Base-by-base conservation (phyloP, 2,888 invertebrate species). In the Archaeoteleia sp. region DNA sequence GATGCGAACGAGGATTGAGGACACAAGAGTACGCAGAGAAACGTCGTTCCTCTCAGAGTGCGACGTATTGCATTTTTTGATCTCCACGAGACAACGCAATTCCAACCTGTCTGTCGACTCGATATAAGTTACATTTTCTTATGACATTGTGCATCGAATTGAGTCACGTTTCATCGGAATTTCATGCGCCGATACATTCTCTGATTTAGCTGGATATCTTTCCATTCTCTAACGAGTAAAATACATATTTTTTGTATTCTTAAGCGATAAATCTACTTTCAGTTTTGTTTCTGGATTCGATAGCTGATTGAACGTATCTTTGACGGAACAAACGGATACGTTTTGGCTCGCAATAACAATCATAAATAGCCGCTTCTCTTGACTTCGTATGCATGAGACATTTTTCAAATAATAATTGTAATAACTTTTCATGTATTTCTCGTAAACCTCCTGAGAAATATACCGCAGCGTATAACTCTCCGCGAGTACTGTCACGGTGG, bases 111-210 rank as follows among this genome's bases (percentile, higher is more conserved):
- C 72, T 69, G 70, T 67, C 72, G 61, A 40, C 63, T 72, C 72
- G 72, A 74, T 70, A 74, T 67, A 73, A 74, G 67, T 74, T 74
- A 70, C 71, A 73, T 74, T 73, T 70, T 70, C 74, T 72, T 70
- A 70, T 73, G 73, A 72, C 74, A 68, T 74, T 51, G 54, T 58
- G 63, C 65, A 67, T 71, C 70, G 67, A 71, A 70, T 73, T 70
- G 67, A 71, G 73, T 71, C 71, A 73, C 66, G 72, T 71, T 71
- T 67, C 71, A 70, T 66, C 65, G 63, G 53, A 63, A 73, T 70
- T 74, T 74, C 70, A 68, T 69, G 45, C 48, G 37, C 61, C 53
- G 61, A 53, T 69, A 53, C 63, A 51, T 55, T 29, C 35, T 15
- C 40, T 61, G 65, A 55, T 58, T 51, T 39, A 25, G 29, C 14